These are phyloP conservation scores for Macroteleia sp. DNA, from an alignment of 2,888 invertebrate species.

Conservation along the genomic window DNA sequence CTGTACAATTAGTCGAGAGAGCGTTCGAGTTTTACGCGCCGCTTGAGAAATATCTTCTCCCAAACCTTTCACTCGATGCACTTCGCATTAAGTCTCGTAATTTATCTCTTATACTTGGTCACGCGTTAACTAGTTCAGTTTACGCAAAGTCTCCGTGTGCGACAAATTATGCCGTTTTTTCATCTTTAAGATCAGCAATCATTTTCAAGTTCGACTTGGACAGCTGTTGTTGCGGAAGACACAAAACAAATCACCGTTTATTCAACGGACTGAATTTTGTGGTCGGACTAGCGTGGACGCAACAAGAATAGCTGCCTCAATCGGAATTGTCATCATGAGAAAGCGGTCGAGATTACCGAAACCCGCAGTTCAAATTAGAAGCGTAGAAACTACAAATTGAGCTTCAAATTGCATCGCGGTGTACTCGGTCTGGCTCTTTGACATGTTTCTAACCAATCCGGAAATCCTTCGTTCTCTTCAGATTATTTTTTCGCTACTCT, in stretches of 20 bases:
- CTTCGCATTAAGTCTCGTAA: slow-evolving; percentile 42
- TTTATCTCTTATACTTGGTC: slow-evolving; percentile 37
- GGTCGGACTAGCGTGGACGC: slow-evolving; percentile 68
- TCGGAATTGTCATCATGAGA: slow-evolving; percentile 78
- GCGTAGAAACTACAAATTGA: slow-evolving; percentile 78
- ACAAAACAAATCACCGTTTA: slow-evolving; percentile 66
- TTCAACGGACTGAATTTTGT: slow-evolving; percentile 78
- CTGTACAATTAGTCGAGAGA: slow-evolving; percentile 64
- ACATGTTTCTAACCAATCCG: slow-evolving; percentile 62
- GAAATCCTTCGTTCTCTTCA: slow-evolving; percentile 57
- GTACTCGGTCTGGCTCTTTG: slow-evolving; percentile 65
- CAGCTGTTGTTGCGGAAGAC: slow-evolving; percentile 16
- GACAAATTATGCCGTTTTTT: slow-evolving; percentile 14
- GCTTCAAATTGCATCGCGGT: slow-evolving; percentile 77
- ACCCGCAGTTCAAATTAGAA: slow-evolving; percentile 81
- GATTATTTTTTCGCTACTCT: too few species aligned
- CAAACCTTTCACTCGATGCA: slow-evolving; percentile 59
- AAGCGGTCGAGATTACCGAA: slow-evolving; percentile 78
- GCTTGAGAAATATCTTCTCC: slow-evolving; percentile 63
- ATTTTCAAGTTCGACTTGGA: not conserved
- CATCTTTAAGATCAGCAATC: slow-evolving; percentile 5
- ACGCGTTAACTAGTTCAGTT: slow-evolving; percentile 48
- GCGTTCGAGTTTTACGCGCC: slow-evolving; percentile 59
- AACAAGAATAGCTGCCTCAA: slow-evolving; percentile 63
- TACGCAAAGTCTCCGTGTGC: slow-evolving; percentile 1